Conservation (phyloP, 2,797 vertebrate species). For the Vireo griseus region DNA sequence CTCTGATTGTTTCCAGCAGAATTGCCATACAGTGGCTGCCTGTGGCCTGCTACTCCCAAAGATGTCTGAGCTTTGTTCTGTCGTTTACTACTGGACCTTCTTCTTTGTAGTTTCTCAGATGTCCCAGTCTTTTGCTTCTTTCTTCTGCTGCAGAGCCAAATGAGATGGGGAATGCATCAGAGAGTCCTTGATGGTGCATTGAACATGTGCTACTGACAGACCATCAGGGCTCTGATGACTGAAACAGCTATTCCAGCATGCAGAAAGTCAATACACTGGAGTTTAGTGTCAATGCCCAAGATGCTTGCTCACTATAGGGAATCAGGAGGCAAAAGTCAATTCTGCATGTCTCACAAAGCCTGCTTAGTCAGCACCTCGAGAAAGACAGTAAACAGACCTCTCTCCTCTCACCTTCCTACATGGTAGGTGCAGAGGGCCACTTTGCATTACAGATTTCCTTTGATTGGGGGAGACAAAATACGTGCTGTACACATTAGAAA, state of each 20-base stretch:
- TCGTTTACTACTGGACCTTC: neutral
- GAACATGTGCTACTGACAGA: neutral
- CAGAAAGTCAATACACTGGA: neutral
- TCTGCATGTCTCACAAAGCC: neutral
- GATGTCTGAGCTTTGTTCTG: neutral
- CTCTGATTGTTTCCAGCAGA: neutral
- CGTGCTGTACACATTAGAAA: neutral
- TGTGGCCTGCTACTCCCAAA: neutral
- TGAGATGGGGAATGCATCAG: neutral
- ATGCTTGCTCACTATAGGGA: neutral
- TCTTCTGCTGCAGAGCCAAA: neutral
- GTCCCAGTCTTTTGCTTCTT: neutral
- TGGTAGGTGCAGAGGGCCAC: neutral
- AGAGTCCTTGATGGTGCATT: neutral
- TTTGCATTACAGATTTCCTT: neutral
- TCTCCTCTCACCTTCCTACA: neutral
- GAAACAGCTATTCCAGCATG: neutral
- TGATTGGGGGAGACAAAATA: neutral
- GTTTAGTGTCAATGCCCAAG: accelerated
- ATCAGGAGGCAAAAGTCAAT: neutral
- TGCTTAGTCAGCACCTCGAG: neutral
- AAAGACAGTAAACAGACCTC: neutral
- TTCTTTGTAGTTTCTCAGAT: neutral
- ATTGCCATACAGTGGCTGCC: neutral
- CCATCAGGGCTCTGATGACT: neutral